phyloP scores from a whole-genome alignment of 2,113 vertebrate species.

The Noturus placidus region DNA sequence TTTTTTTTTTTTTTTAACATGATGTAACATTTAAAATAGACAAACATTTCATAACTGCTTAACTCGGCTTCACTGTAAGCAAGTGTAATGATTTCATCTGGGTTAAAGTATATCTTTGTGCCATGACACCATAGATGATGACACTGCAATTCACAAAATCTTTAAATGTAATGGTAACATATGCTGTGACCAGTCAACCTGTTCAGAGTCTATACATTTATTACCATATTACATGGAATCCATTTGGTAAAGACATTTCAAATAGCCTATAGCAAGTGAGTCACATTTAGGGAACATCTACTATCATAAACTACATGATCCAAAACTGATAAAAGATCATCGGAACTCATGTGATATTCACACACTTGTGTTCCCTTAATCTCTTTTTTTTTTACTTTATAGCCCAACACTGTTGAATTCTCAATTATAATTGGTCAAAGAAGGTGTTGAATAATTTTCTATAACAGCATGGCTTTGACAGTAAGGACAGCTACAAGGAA shows the following conservation, averaged over 20 bases:
- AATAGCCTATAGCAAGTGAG: neutral
- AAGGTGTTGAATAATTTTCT: neutral
- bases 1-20: neutral
- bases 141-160: neutral
- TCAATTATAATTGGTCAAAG: neutral
- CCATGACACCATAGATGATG: neutral
- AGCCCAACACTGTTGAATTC: neutral
- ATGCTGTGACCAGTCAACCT: neutral
- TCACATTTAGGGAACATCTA: neutral
- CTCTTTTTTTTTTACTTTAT: neutral
- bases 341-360: neutral
- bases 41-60: neutral
- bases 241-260: slow-evolving; percentile 21
- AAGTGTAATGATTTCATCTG: neutral
- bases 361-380: neutral
- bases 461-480: neutral
- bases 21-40: neutral
- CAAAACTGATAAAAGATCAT: slow-evolving; percentile 1
- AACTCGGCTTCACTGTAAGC: neutral
- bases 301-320: slow-evolving; percentile 17
- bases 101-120: neutral
- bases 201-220: neutral
- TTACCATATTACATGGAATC: neutral
- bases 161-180: neutral
- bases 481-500: neutral